A percentile compares a stretch with the other conserved stretches of the same genome.
Evolutionary conservation across 2,113 vertebrate genomes (phyloP).

Genomic region (Notechis scutatus): DNA sequence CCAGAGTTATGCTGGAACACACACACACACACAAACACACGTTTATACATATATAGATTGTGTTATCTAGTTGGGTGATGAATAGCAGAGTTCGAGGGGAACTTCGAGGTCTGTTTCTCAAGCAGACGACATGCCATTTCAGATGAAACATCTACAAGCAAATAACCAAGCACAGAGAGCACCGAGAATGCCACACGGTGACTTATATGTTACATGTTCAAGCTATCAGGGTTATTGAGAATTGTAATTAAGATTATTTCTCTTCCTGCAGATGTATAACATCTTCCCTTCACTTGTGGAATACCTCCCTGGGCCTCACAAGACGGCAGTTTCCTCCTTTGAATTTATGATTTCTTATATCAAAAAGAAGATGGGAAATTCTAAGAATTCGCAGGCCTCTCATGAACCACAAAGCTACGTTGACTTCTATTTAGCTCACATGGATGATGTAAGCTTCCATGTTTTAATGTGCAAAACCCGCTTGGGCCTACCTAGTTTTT

Average conservation of each 20-base stretch:
- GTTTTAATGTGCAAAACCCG: neutral
- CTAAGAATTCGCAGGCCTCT: neutral
- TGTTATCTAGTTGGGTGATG: neutral
- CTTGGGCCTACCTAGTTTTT: neutral
- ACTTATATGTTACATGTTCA: neutral
- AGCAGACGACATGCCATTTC: too few relatives aligned
- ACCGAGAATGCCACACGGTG: neutral
- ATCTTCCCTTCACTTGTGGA: slow-evolving; percentile 29
- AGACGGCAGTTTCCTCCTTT: slow-evolving; percentile 17
- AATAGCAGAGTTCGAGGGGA: too few relatives aligned
- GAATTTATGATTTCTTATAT: slow-evolving; percentile 14
- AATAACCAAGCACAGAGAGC: neutral
- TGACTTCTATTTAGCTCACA: slow-evolving; percentile 44
- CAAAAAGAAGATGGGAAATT: slow-evolving; percentile 17
- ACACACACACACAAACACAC: too few relatives aligned
- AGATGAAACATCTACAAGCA: neutral
- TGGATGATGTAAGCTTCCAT: slow-evolving; percentile 32
- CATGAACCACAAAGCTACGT: slow-evolving; percentile 24
- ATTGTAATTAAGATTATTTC: neutral
- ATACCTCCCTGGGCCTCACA: slow-evolving; percentile 36
- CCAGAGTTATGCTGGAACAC: too few relatives aligned
- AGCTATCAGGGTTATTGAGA: neutral
- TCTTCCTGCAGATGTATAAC: slow-evolving; percentile 33
- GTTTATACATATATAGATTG: too few relatives aligned
- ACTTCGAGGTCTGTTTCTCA: too few relatives aligned